Percentiles rank a stretch among this genome's conserved stretches.
These are phyloP conservation scores for Drosophila miranda DNA, from an alignment of 1,140 invertebrate genomes.

Conservation along the genomic window DNA sequence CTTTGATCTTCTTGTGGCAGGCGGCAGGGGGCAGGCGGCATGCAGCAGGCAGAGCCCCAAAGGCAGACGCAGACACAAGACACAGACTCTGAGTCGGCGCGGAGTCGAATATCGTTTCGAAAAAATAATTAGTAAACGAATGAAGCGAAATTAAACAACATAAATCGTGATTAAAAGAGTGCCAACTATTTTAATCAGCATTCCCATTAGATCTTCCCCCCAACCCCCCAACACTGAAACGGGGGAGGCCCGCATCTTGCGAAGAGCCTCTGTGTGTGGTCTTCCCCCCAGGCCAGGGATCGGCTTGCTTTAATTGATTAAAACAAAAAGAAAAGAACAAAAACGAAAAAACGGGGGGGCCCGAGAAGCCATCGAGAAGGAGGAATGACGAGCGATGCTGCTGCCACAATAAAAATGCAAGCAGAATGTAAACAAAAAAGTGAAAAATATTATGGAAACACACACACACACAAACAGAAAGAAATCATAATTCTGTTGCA, in stretches of 20 bases:
- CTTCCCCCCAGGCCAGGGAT: slow-evolving; percentile 19
- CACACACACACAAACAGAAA: slow-evolving; percentile 5
- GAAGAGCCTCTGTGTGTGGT: slow-evolving; percentile 55
- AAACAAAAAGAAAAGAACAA: slow-evolving; percentile 39
- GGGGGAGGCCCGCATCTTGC: slow-evolving; percentile 50
- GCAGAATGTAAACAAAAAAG: slow-evolving; percentile 76
- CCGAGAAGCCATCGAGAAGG: slow-evolving; percentile 19
- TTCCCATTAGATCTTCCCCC: slow-evolving; percentile 55
- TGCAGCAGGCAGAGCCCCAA: not conserved
- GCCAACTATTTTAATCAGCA: slow-evolving; percentile 78
- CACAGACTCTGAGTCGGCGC: not conserved
- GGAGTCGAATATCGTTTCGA: slow-evolving; percentile 45
- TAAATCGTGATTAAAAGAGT: slow-evolving; percentile 79
- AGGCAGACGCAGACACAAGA: not conserved
- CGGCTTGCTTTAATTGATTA: slow-evolving; percentile 70
- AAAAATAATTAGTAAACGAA: slow-evolving; percentile 67
- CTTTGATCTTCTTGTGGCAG: slow-evolving; percentile 61
- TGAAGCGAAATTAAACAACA: slow-evolving; percentile 36
- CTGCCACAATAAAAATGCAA: slow-evolving; percentile 73
- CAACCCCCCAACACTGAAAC: too few species aligned
- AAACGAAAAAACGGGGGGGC: slow-evolving; percentile 9
- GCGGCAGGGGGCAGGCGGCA: not conserved
- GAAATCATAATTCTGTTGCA: slow-evolving; percentile 54
- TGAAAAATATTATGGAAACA: slow-evolving; percentile 73
- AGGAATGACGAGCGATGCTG: slow-evolving; percentile 34